phyloP scores from a whole-genome alignment of 2,888 invertebrate species.

The Meteorus cinctellus region DNA sequence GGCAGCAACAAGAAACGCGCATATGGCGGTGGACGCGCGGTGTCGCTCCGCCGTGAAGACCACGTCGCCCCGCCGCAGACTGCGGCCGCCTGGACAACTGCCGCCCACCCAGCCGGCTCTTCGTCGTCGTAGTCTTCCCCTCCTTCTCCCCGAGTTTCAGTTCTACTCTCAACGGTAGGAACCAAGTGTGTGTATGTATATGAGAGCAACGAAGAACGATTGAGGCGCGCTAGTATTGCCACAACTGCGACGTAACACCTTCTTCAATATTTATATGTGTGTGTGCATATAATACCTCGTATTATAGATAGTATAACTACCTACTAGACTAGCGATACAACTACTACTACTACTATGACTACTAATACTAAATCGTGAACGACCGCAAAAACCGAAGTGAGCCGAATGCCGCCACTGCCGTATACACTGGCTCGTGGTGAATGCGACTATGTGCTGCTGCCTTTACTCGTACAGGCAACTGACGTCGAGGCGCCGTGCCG shows the following conservation, averaged over 20 bases:
- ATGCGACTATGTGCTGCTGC: conserved; percentile 20
- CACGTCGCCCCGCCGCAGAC: conserved; percentile 69
- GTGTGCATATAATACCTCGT: neutral
- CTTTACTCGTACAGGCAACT: neutral
- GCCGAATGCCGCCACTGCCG: conserved; percentile 27
- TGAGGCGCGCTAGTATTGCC: conserved; percentile 34
- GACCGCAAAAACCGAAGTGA: conserved; percentile 29
- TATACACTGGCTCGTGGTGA: neutral
- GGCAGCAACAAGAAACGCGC: conserved; percentile 51
- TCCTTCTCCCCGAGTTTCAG: conserved; percentile 34
- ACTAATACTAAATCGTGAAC: conserved; percentile 18
- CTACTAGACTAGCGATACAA: neutral
- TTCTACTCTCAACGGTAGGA: neutral
- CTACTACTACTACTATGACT: neutral
- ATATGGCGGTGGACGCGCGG: conserved; percentile 61
- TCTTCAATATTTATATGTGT: neutral
- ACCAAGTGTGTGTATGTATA: conserved; percentile 25
- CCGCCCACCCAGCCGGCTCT: conserved; percentile 68
- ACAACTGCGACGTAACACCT: neutral
- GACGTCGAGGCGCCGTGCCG: neutral
- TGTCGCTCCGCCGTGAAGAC: conserved; percentile 64
- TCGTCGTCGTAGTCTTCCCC: conserved; percentile 42
- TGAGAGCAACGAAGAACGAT: conserved; percentile 44
- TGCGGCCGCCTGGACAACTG: conserved; percentile 66
- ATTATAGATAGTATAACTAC: neutral